phyloP scores from a whole-genome alignment of 2,888 invertebrate genomes.

The Eupithecia tripunctaria region DNA sequence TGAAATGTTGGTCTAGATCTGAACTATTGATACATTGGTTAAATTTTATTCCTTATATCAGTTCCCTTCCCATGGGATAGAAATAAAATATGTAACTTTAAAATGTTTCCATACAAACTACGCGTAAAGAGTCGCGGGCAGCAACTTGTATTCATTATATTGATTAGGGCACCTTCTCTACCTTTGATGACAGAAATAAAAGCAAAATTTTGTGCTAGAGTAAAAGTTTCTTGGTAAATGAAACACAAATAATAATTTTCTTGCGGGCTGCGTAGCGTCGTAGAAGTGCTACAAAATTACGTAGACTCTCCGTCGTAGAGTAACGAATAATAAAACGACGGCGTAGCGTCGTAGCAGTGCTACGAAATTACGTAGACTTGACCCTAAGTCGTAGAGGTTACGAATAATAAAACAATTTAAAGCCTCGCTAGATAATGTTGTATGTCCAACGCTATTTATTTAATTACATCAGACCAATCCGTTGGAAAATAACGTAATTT shows the following conservation, averaged over 20 bases:
- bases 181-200: neutral
- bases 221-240: neutral
- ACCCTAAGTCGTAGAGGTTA: neutral
- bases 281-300: slow-evolving; percentile 8
- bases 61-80: no score
- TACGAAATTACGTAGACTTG: slow-evolving; percentile 9
- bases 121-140: neutral
- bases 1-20: neutral
- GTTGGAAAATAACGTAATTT: neutral
- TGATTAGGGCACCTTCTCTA: neutral
- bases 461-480: neutral
- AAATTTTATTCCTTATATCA: neutral
- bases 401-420: neutral
- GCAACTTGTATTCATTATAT: neutral
- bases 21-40: neutral
- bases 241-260: neutral
- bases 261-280: neutral
- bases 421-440: no score
- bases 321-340: neutral
- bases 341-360: slow-evolving; percentile 7
- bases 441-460: no score
- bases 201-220: neutral
- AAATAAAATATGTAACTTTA: neutral
- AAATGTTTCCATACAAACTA: neutral
- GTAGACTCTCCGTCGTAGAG: slow-evolving; percentile 2